phyloP scores from a whole-genome alignment of 2,797 vertebrate species.

The Sebastiscus tertius region DNA sequence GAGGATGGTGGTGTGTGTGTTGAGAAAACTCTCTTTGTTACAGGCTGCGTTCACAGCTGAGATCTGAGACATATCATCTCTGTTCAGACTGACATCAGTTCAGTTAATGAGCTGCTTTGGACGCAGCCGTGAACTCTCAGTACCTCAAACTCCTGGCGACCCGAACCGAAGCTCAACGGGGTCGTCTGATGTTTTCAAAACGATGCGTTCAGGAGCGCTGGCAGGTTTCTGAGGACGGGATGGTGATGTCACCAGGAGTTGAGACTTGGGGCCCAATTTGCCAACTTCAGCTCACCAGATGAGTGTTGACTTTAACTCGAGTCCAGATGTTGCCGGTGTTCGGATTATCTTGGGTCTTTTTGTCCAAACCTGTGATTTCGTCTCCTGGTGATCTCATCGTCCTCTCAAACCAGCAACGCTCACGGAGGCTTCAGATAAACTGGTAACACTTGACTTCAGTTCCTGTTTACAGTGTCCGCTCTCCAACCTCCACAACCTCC shows the following conservation, averaged over 20 bases:
- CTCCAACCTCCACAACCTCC: slow-evolving; percentile 24
- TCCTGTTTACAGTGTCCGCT: slow-evolving; percentile 31
- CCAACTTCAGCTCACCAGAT: neutral
- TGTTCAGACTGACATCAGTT: neutral
- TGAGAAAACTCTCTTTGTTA: slow-evolving; percentile 43
- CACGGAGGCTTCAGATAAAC: slow-evolving; percentile 34
- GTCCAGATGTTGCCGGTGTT: neutral
- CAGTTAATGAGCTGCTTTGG: slow-evolving; percentile 9
- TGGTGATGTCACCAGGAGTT: neutral
- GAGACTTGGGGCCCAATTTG: neutral
- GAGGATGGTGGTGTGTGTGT: slow-evolving; percentile 6
- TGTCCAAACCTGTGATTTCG: neutral
- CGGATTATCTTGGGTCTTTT: neutral
- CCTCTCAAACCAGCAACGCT: slow-evolving; percentile 10
- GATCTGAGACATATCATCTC: neutral
- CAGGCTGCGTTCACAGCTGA: slow-evolving; percentile 42
- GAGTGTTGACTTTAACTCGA: neutral
- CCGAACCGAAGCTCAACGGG: neutral
- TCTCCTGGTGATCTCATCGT: slow-evolving; percentile 1
- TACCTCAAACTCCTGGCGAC: slow-evolving; percentile 34
- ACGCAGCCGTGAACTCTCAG: slow-evolving; percentile 36
- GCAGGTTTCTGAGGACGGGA: slow-evolving; percentile 12
- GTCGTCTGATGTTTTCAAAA: slow-evolving; percentile 8
- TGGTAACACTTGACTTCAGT: slow-evolving; percentile 64
- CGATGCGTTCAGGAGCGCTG: slow-evolving; percentile 12